phyloP scores from a whole-genome alignment of 2,113 vertebrate species.

The Hydropotes inermis region DNA sequence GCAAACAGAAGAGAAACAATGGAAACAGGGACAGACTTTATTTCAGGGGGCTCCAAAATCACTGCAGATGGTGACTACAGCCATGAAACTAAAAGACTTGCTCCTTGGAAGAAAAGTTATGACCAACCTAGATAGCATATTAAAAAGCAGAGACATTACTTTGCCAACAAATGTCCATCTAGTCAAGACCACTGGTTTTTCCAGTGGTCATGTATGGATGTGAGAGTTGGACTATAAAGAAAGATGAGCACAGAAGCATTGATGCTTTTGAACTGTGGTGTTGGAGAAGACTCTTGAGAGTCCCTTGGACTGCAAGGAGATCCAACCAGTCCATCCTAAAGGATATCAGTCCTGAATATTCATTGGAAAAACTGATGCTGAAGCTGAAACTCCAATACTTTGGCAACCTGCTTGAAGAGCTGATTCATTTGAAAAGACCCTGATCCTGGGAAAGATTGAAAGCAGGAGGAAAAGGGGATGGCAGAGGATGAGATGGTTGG shows the following conservation, averaged over 20 bases:
- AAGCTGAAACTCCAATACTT: background rate
- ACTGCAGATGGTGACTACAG: background rate
- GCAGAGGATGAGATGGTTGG: background rate
- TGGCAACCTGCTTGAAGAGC: background rate
- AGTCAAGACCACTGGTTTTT: background rate
- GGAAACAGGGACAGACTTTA: background rate
- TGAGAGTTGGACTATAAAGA: background rate
- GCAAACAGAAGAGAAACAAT: background rate
- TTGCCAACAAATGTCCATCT: background rate
- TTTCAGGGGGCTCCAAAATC: background rate
- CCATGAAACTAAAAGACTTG: background rate
- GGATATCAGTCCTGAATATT: background rate
- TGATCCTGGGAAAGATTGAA: background rate
- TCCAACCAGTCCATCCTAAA: background rate
- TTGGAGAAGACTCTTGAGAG: background rate
- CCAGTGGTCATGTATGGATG: background rate
- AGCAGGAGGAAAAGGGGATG: background rate
- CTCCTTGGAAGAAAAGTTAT: background rate
- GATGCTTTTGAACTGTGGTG: background rate
- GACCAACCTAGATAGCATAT: background rate
- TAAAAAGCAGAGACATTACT: background rate
- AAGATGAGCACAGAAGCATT: fast-evolving
- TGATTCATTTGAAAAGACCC: background rate
- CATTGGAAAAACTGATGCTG: background rate
- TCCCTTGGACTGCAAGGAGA: background rate